Conservation (phyloP, 1,140 invertebrate species). For the Vollenhovia emeryi region DNA sequence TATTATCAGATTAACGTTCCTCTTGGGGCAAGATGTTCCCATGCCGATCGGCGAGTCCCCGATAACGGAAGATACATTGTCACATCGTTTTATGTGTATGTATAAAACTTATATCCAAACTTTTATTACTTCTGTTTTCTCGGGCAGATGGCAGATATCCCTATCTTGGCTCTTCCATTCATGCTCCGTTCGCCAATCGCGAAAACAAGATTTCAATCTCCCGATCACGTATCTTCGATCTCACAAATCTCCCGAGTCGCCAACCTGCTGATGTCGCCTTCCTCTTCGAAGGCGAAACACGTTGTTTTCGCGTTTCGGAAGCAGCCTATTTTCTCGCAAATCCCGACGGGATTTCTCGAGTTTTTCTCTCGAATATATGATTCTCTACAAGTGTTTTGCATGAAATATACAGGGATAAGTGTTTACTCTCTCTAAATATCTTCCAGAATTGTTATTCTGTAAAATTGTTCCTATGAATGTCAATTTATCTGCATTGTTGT, state of each 20-base stretch:
- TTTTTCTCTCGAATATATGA: neutral
- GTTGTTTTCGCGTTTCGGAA: neutral
- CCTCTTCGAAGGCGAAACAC: neutral
- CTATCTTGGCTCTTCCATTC: neutral
- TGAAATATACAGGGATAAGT: neutral
- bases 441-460: neutral
- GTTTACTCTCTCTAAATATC: neutral
- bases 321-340: neutral
- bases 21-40: neutral
- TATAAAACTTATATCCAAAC: neutral
- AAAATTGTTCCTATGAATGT: neutral
- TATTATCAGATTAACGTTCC: neutral
- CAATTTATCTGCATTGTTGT: neutral
- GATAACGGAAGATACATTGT: constrained; percentile 10
- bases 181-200: constrained; percentile 62
- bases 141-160: neutral
- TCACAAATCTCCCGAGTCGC: constrained; percentile 40
- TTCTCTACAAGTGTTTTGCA: neutral
- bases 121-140: neutral
- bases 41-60: neutral
- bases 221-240: constrained; percentile 72
- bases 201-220: constrained; percentile 61
- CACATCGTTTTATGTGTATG: neutral
- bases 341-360: neutral
- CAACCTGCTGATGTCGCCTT: neutral